Evolutionary conservation across 2,113 vertebrate genomes (phyloP).

Genomic region (Rhegmatorhina hoffmannsi): DNA sequence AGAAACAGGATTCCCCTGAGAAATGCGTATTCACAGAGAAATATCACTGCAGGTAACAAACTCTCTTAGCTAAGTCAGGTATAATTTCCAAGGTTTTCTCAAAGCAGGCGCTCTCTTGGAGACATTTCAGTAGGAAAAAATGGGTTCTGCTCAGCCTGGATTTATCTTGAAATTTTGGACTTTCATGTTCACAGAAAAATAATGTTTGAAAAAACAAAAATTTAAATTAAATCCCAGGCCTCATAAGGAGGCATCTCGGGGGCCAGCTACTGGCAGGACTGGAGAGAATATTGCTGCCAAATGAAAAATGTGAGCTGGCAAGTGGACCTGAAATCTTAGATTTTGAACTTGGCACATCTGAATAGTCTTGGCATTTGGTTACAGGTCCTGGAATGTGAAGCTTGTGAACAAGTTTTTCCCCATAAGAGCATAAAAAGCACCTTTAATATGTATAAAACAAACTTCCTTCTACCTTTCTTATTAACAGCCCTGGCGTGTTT

Average conservation of each 20-base stretch:
- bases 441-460: not conserved
- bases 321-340: slow-evolving; percentile 52
- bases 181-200: slow-evolving; percentile 60
- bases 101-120: not conserved
- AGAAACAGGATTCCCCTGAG: slow-evolving; percentile 56
- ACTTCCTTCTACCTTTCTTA: not conserved
- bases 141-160: slow-evolving; percentile 9
- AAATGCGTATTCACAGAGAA: slow-evolving; percentile 67
- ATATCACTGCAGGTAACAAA: slow-evolving; percentile 50
- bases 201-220: slow-evolving; percentile 57
- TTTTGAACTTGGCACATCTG: slow-evolving; percentile 6
- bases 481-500: not conserved
- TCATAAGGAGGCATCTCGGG: slow-evolving; percentile 35
- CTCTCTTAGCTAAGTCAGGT: slow-evolving; percentile 38
- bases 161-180: slow-evolving; percentile 61
- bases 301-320: slow-evolving; percentile 58
- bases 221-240: slow-evolving; percentile 57
- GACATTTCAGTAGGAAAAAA: slow-evolving; percentile 26
- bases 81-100: slow-evolving; percentile 20
- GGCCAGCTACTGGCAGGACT: slow-evolving; percentile 53
- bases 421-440: not conserved
- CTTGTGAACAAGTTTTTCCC: not conserved
- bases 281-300: slow-evolving; percentile 35
- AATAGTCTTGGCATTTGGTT: slow-evolving; percentile 9
- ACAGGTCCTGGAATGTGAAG: not conserved